A percentile compares a stretch with the other conserved stretches of the same genome.
phyloP scores from a whole-genome alignment of 2,113 vertebrate species.

The Serilophus lunatus region DNA sequence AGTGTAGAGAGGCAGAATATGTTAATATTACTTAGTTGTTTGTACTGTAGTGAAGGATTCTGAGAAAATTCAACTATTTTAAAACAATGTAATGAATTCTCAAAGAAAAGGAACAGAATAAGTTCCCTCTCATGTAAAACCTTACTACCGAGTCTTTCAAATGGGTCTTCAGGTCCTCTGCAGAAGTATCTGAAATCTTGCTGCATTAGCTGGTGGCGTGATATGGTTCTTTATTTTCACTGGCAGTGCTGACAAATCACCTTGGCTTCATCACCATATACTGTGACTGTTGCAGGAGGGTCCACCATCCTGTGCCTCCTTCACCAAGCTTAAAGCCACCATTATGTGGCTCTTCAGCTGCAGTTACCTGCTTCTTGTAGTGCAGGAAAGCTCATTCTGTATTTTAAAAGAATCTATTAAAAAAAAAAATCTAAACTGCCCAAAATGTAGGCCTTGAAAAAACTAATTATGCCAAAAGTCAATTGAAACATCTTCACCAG shows the following conservation, averaged over 20 bases:
- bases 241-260: background rate
- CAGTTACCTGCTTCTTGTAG: background rate
- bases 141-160: background rate
- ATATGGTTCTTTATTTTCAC: background rate
- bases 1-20: background rate
- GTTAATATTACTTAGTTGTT: background rate
- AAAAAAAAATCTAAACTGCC: background rate
- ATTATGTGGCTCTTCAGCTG: background rate
- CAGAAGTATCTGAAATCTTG: background rate
- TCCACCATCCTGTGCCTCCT: background rate
- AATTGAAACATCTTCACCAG: background rate
- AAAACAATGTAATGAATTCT: background rate
- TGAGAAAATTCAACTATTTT: background rate
- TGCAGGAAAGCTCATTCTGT: background rate
- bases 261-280: background rate
- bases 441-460: background rate
- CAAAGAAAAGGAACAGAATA: background rate
- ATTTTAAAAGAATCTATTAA: background rate
- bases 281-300: background rate
- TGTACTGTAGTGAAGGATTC: background rate
- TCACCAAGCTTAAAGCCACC: background rate
- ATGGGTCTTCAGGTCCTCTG: background rate
- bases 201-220: background rate
- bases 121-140: background rate
- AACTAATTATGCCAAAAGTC: background rate